phyloP scores from a whole-genome alignment of 2,888 invertebrate species.

The Morpho deidamia region DNA sequence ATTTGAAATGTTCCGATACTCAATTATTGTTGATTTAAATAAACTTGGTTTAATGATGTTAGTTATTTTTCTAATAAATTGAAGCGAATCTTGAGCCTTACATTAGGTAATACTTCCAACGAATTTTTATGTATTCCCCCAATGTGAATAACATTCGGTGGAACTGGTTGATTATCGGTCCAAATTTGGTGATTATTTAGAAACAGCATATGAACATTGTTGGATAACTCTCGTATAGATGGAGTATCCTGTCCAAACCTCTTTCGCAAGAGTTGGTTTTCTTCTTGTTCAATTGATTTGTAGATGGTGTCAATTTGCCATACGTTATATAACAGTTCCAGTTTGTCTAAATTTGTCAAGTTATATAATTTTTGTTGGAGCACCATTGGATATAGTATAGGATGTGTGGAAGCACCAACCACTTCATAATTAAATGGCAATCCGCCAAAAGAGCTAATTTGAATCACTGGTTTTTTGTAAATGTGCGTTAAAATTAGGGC shows the following conservation, averaged over 20 bases:
- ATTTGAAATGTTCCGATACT: no score
- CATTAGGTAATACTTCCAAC: constrained; percentile 31
- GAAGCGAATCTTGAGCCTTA: constrained; percentile 9
- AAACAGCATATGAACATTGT: constrained; percentile 38
- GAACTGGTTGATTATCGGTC: constrained; percentile 35
- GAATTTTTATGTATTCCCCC: constrained; percentile 36
- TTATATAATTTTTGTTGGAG: constrained; percentile 31
- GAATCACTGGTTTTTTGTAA: constrained; percentile 40
- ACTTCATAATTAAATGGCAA: constrained; percentile 22
- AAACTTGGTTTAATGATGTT: no score
- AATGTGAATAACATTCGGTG: constrained; percentile 36
- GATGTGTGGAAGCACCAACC: constrained; percentile 36
- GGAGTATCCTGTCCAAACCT: constrained; percentile 31
- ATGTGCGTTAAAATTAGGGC: constrained; percentile 31
- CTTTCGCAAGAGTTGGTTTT: constrained; percentile 22
- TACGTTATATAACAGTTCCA: constrained; percentile 28
- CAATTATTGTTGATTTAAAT: no score
- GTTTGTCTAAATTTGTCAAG: constrained; percentile 36
- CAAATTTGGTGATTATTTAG: constrained; percentile 37
- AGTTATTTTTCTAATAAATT: neutral
- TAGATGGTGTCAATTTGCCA: constrained; percentile 13
- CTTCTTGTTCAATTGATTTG: constrained; percentile 2
- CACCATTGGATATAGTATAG: constrained; percentile 34
- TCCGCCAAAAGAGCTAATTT: constrained; percentile 38
- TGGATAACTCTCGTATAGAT: constrained; percentile 23